Evolutionary conservation across 2,888 invertebrate species (phyloP).

Genomic region (Aspidapion aeneum): DNA sequence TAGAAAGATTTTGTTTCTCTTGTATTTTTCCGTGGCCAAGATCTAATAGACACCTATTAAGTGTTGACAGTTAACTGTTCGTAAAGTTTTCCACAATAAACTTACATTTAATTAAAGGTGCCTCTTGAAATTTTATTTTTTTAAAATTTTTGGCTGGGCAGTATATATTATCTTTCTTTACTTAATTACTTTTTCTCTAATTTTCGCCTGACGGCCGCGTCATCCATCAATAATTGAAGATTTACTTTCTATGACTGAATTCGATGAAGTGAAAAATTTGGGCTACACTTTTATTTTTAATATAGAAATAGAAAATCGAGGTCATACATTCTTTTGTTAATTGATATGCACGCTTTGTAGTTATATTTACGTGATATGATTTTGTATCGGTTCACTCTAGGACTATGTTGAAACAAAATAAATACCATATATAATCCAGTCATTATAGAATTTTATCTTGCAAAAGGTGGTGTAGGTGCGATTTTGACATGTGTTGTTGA

Average conservation of each 20-base stretch:
- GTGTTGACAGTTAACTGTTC: too few relatives aligned
- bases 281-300: constrained; percentile 14
- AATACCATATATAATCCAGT: too few relatives aligned
- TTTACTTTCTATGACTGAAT: constrained; percentile 13
- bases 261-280: constrained; percentile 4
- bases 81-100: too few relatives aligned
- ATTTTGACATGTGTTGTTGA: too few relatives aligned
- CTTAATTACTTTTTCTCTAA: background rate
- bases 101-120: too few relatives aligned
- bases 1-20: too few relatives aligned
- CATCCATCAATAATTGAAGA: background rate
- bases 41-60: too few relatives aligned
- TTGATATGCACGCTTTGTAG: constrained; percentile 8
- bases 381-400: background rate
- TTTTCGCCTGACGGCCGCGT: background rate
- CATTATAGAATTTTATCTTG: too few relatives aligned
- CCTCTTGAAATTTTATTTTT: too few relatives aligned
- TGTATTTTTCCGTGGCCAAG: too few relatives aligned
- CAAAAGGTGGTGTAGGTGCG: too few relatives aligned
- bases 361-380: background rate
- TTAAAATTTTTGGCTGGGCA: background rate
- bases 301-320: constrained; percentile 17
- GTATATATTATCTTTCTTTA: background rate
- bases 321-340: constrained; percentile 9
- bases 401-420: background rate